phyloP scores from a whole-genome alignment of 2,888 invertebrate species.

The Perdita meconis region DNA sequence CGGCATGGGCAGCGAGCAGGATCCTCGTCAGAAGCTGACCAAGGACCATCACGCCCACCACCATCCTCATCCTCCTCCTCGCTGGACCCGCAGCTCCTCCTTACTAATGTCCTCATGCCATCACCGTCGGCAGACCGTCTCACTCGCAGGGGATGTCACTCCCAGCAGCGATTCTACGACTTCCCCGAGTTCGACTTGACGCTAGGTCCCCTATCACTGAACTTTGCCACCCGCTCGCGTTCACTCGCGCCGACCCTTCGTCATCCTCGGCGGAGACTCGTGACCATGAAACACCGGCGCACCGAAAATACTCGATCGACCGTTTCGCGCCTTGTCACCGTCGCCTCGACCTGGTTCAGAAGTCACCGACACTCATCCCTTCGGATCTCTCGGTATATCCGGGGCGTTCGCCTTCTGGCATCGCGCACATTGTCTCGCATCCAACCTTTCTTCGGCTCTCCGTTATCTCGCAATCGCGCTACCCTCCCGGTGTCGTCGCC shows the following conservation, averaged over 20 bases:
- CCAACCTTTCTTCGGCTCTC: constrained; percentile 13
- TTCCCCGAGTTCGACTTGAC: constrained; percentile 12
- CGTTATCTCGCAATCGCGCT: constrained; percentile 25
- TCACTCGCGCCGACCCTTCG: constrained; percentile 8
- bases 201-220: constrained; percentile 13
- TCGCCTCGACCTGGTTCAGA: neutral
- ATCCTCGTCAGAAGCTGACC: constrained; percentile 83
- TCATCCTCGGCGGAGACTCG: constrained; percentile 16
- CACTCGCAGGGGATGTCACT: constrained; percentile 60
- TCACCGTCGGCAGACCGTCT: constrained; percentile 71
- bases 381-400: constrained; percentile 19
- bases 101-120: constrained; percentile 83
- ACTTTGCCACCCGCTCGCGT: neutral
- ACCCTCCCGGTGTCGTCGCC: neutral
- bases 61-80: constrained; percentile 84
- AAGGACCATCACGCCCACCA: constrained; percentile 83
- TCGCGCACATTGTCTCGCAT: constrained; percentile 54
- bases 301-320: constrained; percentile 12
- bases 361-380: neutral
- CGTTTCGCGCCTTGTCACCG: too few species aligned
- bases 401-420: constrained; percentile 61
- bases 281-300: constrained; percentile 20
- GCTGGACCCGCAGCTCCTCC: constrained; percentile 80
- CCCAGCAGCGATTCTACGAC: constrained; percentile 38
- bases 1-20: constrained; percentile 81